Base-by-base conservation (phyloP, 2,888 invertebrate genomes). In the Cylloceria caligata region DNA sequence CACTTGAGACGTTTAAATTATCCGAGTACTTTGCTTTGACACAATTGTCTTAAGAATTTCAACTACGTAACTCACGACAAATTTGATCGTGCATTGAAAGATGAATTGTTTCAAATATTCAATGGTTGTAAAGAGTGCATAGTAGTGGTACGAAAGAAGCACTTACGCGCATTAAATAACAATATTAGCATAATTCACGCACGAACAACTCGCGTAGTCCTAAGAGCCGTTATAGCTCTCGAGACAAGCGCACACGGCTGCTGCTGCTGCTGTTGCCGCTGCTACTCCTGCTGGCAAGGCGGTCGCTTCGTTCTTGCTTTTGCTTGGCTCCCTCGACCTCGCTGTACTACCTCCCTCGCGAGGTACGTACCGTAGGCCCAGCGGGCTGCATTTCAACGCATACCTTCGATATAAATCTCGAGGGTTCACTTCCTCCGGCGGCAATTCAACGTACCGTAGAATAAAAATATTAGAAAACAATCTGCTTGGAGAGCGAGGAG, bases 381-480 rank as follows among this genome's bases (percentile, higher is more conserved):
- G 77, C 80, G 84, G 80, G 86, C 84, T 86, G 86, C 83, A 85
- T 86, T 87, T 85, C 84, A 83, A 79, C 83, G 86, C 83, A 74
- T 83, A 85, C 86, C 85, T 86, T 85, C 88, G 88, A 88, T 88
- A 89, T 87, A 87, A 88, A 89, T 89, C 89, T 89, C 86, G 85
- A 89, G 89, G 84, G 87, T 83, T 86, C 80, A 87, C 87, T 88
- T 89, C 89, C 89, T 89, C 84, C 83, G 84, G 86, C 84, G 83
- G 81, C 84, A 80, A 88, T 89, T 89, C 87, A 89, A 73, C 81
- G 55, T 24, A 84, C 82, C 82, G 84, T 64, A 84, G 86, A 87
- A 88, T 87, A 84, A 88, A 87, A 88, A 87, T 88, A 88, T 89
- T 87, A 87, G 87, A 89, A 89, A 89, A 88, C 87, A 88, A 87